Evolutionary conservation across 53 echinoderm and acorn worm genomes (phyloP), one percentile per base, ranked within the genome.

Genomic region (Hippasteria phrygiana): DNA sequence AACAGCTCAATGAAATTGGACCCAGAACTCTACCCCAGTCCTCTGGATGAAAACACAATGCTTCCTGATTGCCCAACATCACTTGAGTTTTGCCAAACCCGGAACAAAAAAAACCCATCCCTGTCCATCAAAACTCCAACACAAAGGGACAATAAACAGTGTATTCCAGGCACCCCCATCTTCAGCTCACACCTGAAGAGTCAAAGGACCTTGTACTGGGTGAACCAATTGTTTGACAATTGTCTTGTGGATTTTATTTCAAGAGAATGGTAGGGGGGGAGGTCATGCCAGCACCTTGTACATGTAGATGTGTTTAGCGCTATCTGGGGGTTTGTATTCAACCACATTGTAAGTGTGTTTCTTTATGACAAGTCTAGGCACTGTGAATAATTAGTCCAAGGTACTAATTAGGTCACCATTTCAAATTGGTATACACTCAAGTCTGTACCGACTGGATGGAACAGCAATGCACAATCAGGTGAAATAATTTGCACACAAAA

Each of bases 151-250:
- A 24, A n/a, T 1, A 24, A 4, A 3, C 2, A 59, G 59, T 54
- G 20, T 3, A 54, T 16, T 54, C 54, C n/a, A n/a, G n/a, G n/a
- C n/a, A n/a, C n/a, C 18, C 20, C 54, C 14, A 54, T 54, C 3
- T 20, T 18, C 54, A 54, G 4, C 20, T 3, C 54, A 54, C 54
- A 2, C 20, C 13, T 54, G 17, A 59, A 59, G 2, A 59, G 59
- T 24, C 1, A 20, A 26, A 59, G 22, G 26, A 24, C 59, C 59
- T 59, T 59, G 59, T 24, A 18, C 1, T 3, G 59, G 16, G 59
- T 22, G 59, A 24, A 59, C 59, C 59, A n/a, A 59, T 59, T 59
- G 59, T 26, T 59, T 59, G n/a, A n/a, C n/a, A 59, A 59, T 24
- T 24, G 16, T 2, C 8, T 18, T 26, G 26, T 4, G 2, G 26